Conservation (phyloP, 2,113 vertebrate genomes). For the Fregetta grallaria region DNA sequence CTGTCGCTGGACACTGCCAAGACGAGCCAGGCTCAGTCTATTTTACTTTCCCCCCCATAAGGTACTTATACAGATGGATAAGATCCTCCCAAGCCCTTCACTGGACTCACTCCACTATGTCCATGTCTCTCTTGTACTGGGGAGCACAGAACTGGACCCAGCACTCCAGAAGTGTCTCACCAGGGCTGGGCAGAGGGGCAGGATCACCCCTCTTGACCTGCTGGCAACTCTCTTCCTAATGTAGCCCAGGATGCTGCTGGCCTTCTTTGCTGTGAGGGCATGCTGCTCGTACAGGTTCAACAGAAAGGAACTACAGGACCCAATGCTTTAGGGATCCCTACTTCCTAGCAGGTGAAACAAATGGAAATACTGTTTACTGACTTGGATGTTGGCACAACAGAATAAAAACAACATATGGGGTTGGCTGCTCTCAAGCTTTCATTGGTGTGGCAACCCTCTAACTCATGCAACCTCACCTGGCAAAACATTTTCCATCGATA, state of each 20-base stretch:
- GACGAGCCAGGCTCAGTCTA: rapidly evolving
- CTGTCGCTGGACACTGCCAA: neutral
- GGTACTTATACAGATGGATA: rapidly evolving
- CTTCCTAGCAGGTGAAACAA: neutral
- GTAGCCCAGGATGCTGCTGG: neutral
- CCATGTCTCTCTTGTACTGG: neutral
- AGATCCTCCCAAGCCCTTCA: rapidly evolving
- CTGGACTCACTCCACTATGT: too few relatives aligned
- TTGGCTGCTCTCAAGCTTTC: neutral
- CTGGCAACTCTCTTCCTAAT: neutral
- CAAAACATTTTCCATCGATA: neutral
- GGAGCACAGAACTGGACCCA: neutral
- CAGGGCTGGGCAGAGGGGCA: neutral
- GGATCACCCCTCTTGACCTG: rapidly evolving
- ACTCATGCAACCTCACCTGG: neutral
- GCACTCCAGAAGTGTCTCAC: neutral
- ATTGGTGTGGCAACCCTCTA: neutral
- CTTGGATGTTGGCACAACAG: neutral
- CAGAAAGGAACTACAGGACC: neutral
- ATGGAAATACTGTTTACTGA: neutral
- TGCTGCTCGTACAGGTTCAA: neutral
- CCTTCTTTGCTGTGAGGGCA: neutral
- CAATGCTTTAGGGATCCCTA: neutral
- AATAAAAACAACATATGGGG: neutral
- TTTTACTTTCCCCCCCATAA: neutral